phyloP scores from a whole-genome alignment of 2,113 vertebrate genomes.

The Ammospiza nelsoni region DNA sequence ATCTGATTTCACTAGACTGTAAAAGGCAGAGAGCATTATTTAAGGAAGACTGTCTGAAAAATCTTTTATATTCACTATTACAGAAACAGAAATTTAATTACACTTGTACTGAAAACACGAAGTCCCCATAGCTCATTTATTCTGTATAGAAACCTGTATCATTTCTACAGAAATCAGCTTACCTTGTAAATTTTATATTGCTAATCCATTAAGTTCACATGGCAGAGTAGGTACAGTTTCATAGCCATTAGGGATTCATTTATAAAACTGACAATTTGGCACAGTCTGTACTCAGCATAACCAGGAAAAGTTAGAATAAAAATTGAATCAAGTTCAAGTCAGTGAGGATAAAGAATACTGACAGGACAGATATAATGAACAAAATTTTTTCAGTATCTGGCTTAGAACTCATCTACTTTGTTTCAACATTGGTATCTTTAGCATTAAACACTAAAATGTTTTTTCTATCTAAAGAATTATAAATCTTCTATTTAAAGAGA shows the following conservation, averaged over 20 bases:
- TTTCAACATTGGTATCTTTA: background rate
- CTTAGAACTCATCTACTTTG: background rate
- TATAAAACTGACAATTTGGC: constrained; percentile 25
- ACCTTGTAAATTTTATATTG: constrained; percentile 23
- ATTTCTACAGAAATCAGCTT: constrained; percentile 32
- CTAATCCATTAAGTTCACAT: constrained; percentile 44
- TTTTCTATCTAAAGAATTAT: background rate
- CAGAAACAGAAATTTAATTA: constrained; percentile 19
- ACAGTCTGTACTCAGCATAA: constrained; percentile 31
- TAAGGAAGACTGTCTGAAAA: background rate
- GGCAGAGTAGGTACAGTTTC: background rate
- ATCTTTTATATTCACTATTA: background rate
- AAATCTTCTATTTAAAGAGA: background rate
- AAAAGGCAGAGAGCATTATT: background rate
- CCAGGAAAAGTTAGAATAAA: background rate
- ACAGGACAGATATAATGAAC: background rate
- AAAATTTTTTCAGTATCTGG: background rate
- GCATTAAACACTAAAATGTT: background rate
- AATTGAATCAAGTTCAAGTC: background rate
- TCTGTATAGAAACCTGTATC: background rate
- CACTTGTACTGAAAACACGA: constrained; percentile 15
- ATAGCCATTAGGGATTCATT: constrained; percentile 27
- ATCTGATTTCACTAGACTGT: background rate
- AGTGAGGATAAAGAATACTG: background rate
- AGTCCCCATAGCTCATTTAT: constrained; percentile 18